A percentile compares a stretch with the other conserved stretches of the same genome.
These are phyloP conservation scores for Sphenopsis melanotis DNA, from an alignment of 2,797 vertebrate species.

Conservation along the genomic window DNA sequence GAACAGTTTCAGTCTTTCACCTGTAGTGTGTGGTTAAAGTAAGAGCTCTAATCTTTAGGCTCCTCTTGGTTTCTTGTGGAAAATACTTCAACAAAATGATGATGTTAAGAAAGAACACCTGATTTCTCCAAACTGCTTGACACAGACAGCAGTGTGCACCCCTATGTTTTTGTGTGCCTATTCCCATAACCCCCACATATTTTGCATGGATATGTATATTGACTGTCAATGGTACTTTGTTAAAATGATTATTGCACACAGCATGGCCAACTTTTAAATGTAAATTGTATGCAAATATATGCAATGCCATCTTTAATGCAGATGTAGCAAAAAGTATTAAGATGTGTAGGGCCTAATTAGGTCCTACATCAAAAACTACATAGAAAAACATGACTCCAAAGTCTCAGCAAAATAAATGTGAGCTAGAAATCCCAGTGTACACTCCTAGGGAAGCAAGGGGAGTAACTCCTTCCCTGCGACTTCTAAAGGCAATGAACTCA, in stretches of 20 bases:
- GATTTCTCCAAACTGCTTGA: not conserved
- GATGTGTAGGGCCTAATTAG: slow-evolving; percentile 78
- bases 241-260: slow-evolving; percentile 67
- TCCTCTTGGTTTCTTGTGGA: not conserved
- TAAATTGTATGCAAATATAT: slow-evolving; percentile 79
- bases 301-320: slow-evolving; percentile 77
- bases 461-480: slow-evolving; percentile 13
- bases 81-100: not conserved
- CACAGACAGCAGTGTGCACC: not conserved
- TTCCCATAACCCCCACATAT: not conserved
- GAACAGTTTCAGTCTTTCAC: not conserved
- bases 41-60: not conserved
- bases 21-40: accelerated
- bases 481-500: slow-evolving; percentile 24
- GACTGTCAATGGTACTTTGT: slow-evolving; percentile 55
- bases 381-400: slow-evolving; percentile 73
- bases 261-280: slow-evolving; percentile 72
- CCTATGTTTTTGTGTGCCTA: not conserved
- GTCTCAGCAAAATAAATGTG: slow-evolving; percentile 74
- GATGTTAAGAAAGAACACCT: not conserved
- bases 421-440: slow-evolving; percentile 73
- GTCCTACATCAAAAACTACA: slow-evolving; percentile 79
- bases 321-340: slow-evolving; percentile 78
- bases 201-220: slow-evolving; percentile 47
- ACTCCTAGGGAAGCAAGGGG: slow-evolving; percentile 39